Percentiles rank a stretch among this genome's conserved stretches.
phyloP scores from a whole-genome alignment of 1,140 invertebrate genomes.

The Mactra quadrangularis region DNA sequence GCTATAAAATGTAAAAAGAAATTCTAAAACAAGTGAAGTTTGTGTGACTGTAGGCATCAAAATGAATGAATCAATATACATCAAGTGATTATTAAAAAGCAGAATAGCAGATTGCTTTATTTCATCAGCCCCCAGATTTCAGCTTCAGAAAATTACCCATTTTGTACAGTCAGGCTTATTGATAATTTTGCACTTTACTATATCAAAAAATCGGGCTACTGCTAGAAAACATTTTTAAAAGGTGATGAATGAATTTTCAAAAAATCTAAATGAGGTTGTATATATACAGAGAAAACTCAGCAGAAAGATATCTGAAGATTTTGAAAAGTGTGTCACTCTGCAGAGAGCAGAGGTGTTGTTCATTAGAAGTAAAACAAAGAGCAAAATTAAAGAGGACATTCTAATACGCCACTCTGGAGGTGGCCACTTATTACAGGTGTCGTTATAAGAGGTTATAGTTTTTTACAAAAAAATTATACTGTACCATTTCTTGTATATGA shows the following conservation, averaged over 20 bases:
- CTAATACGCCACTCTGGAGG: neutral
- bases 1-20: conserved; percentile 22
- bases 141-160: neutral
- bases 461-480: neutral
- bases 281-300: no score
- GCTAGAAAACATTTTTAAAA: neutral
- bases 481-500: conserved; percentile 37
- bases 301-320: no score
- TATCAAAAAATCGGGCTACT: no score
- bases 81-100: neutral
- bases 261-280: no score
- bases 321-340: no score
- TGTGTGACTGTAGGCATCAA: neutral
- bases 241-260: no score
- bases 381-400: neutral
- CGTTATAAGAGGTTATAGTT: neutral
- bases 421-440: neutral
- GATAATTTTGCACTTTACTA: neutral
- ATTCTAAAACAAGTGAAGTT: neutral
- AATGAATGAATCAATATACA: neutral
- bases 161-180: neutral
- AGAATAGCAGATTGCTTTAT: neutral
- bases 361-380: no score
- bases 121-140: neutral
- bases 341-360: no score